These are phyloP conservation scores for Bubalus kerabau DNA, from an alignment of 2,113 vertebrate species.

Conservation along the genomic window DNA sequence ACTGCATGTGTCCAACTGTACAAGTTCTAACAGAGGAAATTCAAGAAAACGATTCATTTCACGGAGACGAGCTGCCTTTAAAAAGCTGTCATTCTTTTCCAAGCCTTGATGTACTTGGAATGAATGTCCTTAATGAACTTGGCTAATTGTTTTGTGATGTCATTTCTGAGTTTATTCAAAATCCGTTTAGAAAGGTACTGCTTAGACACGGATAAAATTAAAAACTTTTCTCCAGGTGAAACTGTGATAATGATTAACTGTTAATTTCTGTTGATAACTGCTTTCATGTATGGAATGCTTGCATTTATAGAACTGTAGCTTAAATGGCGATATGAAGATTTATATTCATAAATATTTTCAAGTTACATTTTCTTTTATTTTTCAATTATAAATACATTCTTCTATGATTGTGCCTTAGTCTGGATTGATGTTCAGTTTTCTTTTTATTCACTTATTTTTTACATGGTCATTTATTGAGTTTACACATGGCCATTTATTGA, in stretches of 20 bases:
- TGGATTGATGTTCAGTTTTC: background rate
- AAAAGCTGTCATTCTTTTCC: background rate
- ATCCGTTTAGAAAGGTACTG: background rate
- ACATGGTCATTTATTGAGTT: background rate
- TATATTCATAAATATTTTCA: background rate
- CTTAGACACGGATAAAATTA: background rate
- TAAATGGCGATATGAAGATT: background rate
- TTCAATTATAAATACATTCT: background rate
- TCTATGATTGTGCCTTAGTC: background rate
- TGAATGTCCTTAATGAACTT: background rate
- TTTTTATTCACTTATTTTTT: background rate
- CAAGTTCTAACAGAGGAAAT: constrained; percentile 60
- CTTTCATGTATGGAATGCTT: background rate
- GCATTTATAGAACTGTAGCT: background rate
- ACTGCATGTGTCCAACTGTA: constrained; percentile 54
- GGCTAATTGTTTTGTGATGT: constrained; percentile 20
- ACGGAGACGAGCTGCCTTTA: constrained; percentile 2
- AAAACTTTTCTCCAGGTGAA: constrained; percentile 22
- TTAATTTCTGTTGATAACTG: background rate
- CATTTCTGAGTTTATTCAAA: constrained; percentile 49
- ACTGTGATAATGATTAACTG: background rate
- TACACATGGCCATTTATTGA: background rate
- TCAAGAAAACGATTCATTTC: constrained; percentile 27
- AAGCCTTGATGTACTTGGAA: background rate
- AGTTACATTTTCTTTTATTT: background rate